Evolutionary conservation across 2,888 invertebrate genomes (phyloP), one percentile per base, ranked within the genome.

Genomic region (Pandemis heparana): DNA sequence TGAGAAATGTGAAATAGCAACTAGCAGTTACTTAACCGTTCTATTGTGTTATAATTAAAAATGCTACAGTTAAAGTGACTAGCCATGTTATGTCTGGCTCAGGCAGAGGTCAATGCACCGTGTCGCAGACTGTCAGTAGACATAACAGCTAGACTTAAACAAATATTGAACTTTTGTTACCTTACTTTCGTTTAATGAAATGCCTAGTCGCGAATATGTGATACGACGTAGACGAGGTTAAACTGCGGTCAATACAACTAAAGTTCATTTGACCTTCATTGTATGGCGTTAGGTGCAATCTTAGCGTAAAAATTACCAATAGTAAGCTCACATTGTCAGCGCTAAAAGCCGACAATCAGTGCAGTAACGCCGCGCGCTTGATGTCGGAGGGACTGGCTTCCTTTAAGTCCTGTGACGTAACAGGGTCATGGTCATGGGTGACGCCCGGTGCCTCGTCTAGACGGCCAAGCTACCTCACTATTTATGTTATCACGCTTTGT

Each of bases 101-200:
- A 5, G 38, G 38, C 3, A 14, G n/a, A 38, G 60, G 60, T 14
- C 60, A n/a, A 60, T 38, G 18, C 39, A 60, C 60, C 23, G 23
- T n/a, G 60, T 0, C 60, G 39, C 39, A 60, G 60, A 60, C 60
- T n/a, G 14, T 39, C n/a, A 18, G 38, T 60, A 60, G 60, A 60
- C 60, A n/a, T 23, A 56, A 18, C 56, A 56, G 56, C 56, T 23
- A 12, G 16, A 53, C 53, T 53, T 53, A 53, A 9, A 53, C 18
- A 53, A 53, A 53, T 18, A 18, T 53, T n/a, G 23, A 53, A 18
- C 51, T 16, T 53, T 16, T 56, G 56, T 23, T 53, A 23, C 12
- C 23, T 32, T 1, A 56, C 23, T 56, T 56, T 56, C 1, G 14
- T 16, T 10, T 4, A 23, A 56, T 12, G 12, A 56, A 56, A 56